Conservation (phyloP, 2,113 vertebrate species). For the Sisor rabdophorus region DNA sequence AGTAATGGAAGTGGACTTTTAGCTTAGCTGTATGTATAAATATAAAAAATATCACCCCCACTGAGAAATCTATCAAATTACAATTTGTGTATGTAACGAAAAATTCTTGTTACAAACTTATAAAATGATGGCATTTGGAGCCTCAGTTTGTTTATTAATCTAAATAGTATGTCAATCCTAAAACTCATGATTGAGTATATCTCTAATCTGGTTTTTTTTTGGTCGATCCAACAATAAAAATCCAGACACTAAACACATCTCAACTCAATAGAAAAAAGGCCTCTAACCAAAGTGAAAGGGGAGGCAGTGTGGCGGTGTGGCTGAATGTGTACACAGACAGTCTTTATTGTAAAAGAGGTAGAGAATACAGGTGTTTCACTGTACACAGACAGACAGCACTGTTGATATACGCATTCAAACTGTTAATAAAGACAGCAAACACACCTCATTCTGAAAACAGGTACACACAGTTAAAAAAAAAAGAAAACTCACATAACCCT, state of each 20-base stretch:
- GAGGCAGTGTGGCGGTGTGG: not conserved
- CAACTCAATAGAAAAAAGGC: no score
- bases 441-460: conserved; percentile 60
- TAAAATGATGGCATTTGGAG: no score
- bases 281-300: no score
- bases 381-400: conserved; percentile 77
- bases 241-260: not conserved
- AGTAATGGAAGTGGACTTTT: no score
- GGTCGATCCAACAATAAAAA: not conserved
- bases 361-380: conserved; percentile 79
- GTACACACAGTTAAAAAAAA: conserved; percentile 54
- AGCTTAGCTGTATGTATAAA: no score
- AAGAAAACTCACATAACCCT: conserved; percentile 47
- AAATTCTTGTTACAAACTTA: no score
- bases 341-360: conserved; percentile 84
- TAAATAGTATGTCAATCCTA: no score
- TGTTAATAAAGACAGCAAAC: conserved; percentile 59
- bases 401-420: conserved; percentile 70
- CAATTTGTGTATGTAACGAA: no score
- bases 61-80: no score
- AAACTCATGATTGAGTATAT: no score
- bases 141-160: no score
- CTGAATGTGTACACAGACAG: conserved; percentile 72
- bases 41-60: no score
- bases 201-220: not conserved